A percentile compares a stretch with the other conserved stretches of the same genome.
These are phyloP conservation scores for Acanthoscelides obtectus DNA, from an alignment of 2,888 invertebrate genomes.

Conservation along the genomic window DNA sequence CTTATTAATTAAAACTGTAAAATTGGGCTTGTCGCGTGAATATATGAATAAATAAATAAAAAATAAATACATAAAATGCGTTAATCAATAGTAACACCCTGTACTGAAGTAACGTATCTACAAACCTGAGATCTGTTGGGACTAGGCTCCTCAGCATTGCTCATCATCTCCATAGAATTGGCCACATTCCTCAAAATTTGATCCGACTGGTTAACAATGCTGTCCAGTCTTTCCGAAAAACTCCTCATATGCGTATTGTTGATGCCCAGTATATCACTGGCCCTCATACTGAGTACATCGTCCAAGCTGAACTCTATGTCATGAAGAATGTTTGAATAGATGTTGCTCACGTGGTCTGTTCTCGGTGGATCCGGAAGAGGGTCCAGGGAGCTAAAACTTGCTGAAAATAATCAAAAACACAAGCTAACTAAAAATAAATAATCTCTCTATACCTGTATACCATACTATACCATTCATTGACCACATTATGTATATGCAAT, in stretches of 20 bases:
- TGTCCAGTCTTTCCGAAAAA: constrained; percentile 42
- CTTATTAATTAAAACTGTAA: too few species aligned
- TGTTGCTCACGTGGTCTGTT: constrained; percentile 36
- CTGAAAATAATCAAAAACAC: too few species aligned
- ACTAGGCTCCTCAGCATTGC: constrained; percentile 7
- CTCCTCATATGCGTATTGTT: constrained; percentile 42
- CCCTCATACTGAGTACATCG: constrained; percentile 14
- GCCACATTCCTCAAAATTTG: constrained; percentile 42
- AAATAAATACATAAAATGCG: too few species aligned
- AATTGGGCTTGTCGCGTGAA: too few species aligned
- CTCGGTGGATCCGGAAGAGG: constrained; percentile 29
- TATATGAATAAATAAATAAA: too few species aligned
- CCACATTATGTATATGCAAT: too few species aligned
- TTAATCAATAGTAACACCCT: too few species aligned
- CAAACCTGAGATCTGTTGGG: constrained; percentile 10
- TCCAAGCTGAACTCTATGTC: constrained; percentile 39
- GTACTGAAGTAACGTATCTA: too few species aligned
- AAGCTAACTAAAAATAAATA: too few species aligned
- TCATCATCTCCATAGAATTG: constrained; percentile 38
- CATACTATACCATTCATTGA: too few species aligned
- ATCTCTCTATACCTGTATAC: too few species aligned
- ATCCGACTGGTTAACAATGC: constrained; percentile 44
- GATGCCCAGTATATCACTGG: constrained; percentile 37
- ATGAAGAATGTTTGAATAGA: constrained; percentile 44
- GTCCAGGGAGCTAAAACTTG: not conserved